Base-by-base conservation (phyloP, 2,797 vertebrate genomes). In the Falco rusticolus region DNA sequence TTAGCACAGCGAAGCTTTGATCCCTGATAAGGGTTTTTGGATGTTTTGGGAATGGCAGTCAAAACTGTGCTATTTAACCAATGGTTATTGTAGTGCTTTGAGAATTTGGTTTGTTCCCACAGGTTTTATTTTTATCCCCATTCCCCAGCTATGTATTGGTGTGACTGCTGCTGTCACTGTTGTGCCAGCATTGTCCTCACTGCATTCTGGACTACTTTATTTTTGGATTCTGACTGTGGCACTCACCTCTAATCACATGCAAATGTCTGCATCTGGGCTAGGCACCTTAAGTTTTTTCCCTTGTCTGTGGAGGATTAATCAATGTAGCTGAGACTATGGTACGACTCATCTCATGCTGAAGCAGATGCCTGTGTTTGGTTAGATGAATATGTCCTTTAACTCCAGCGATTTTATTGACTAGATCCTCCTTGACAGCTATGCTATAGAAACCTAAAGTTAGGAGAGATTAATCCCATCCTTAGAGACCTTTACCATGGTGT, bases 61-160 rank as follows among this genome's bases (percentile, higher is more conserved):
- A 94, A 79, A 70, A 78, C 0, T 48, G 16, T 76, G 19, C 33
- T 79, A 12, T 88, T 88, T 84, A 69, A 53, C 61, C 28, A 89
- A 18, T 20, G 25, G 50, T 81, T 84, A 43, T 56, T 65, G 63
- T 26, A 63, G 45, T 39, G 24, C 68, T 89, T 75, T 80, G 64
- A 89, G 65, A 71, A 85, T 84, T 84, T 64, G n/a, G 33, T 85
- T 89, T 91, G 37, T 91, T 91, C 75, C 51, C 82, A 79, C 34
- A 83, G 53, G 33, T 77, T 91, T 94, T 91, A 69, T 89, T 95
- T 96, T 91, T 91, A 87, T 79, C 39, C 24, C 24, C 54, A 5
- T 78, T 90, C 34, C 51, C 19, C 56, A 89, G 43, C 79, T 84
- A 37, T 2, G 1, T 76, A 39, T 79, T 48, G 33, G 29, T 71